These are phyloP conservation scores for Chymomyza caudatula DNA, from an alignment of 2,888 invertebrate genomes.

Conservation along the genomic window DNA sequence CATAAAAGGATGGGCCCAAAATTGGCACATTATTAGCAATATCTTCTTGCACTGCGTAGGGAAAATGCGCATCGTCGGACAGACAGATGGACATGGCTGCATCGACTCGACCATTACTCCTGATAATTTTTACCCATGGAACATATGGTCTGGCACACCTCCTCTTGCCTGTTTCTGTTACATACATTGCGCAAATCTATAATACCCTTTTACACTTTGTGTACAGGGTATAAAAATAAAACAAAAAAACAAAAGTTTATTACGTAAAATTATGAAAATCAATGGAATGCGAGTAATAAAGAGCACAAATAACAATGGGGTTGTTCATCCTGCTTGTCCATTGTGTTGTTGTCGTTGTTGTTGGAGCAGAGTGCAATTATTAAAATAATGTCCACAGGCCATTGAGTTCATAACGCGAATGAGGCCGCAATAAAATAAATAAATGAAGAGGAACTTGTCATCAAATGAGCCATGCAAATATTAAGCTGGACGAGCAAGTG, in stretches of 20 bases:
- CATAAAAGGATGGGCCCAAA: too few species aligned
- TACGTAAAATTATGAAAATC: slow-evolving; percentile 72
- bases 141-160: too few species aligned
- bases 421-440: slow-evolving; percentile 77
- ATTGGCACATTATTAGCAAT: too few species aligned
- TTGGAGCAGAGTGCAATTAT: slow-evolving; percentile 66
- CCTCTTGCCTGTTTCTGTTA: too few species aligned
- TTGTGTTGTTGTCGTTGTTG: slow-evolving; percentile 27
- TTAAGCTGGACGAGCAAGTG: slow-evolving; percentile 29
- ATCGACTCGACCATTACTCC: too few species aligned
- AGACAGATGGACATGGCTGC: too few species aligned
- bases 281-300: slow-evolving; percentile 72
- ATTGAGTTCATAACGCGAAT: slow-evolving; percentile 76
- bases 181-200: too few species aligned
- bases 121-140: too few species aligned
- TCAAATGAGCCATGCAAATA: slow-evolving; percentile 70
- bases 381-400: slow-evolving; percentile 74
- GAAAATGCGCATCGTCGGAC: too few species aligned
- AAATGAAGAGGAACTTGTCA: slow-evolving; percentile 72
- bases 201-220: too few species aligned
- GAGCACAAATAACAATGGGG: slow-evolving; percentile 18
- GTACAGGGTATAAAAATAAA: slow-evolving; percentile 9
- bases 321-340: not conserved
- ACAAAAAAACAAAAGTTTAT: slow-evolving; percentile 63
- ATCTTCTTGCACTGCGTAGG: too few species aligned